Conservation (phyloP, 2,113 vertebrate species). For the Zosterops japonicus region DNA sequence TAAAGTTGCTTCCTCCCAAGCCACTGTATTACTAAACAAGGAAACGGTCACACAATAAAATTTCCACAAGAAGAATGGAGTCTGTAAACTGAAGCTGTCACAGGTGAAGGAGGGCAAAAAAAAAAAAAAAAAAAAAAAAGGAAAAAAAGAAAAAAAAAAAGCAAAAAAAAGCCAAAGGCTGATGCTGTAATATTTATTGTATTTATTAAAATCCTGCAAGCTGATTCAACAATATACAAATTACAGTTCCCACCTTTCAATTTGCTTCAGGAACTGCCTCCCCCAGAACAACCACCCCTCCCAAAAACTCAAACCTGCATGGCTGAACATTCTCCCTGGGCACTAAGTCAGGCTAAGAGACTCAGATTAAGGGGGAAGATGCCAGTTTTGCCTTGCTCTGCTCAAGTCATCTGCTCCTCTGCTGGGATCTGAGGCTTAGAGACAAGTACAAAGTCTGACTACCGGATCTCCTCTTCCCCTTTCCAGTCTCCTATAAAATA, state of each 20-base stretch:
- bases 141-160: neutral
- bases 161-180: neutral
- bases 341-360: neutral
- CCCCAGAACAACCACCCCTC: neutral
- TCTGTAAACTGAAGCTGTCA: conserved; percentile 40
- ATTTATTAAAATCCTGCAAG: neutral
- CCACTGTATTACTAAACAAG: conserved; percentile 55
- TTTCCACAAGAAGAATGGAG: conserved; percentile 44
- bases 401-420: neutral
- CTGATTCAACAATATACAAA: neutral
- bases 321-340: neutral
- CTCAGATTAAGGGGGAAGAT: neutral
- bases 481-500: neutral
- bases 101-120: neutral
- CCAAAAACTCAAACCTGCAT: neutral
- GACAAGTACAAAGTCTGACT: neutral
- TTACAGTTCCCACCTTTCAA: neutral
- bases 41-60: conserved; percentile 54
- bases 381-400: neutral
- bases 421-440: neutral
- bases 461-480: neutral
- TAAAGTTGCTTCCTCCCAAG: conserved; percentile 59
- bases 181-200: neutral
- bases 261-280: neutral
- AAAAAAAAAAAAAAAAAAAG: neutral